Evolutionary conservation across 2,888 invertebrate species (phyloP).

Genomic region (Drosophila suboccidentalis): DNA sequence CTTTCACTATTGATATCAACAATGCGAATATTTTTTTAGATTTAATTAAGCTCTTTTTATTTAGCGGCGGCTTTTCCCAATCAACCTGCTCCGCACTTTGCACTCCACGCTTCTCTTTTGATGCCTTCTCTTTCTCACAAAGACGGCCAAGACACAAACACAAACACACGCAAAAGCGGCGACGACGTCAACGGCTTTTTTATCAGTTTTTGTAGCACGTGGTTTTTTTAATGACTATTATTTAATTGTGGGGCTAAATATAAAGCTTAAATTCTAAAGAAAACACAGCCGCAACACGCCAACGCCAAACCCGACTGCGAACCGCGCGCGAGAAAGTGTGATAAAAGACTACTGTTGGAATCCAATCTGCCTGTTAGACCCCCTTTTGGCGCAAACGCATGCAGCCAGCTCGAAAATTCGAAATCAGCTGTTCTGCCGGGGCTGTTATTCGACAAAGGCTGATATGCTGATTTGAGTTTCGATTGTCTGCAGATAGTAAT

Average conservation of each 20-base stretch:
- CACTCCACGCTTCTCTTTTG: constrained; percentile 4
- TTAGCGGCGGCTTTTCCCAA: constrained; percentile 29
- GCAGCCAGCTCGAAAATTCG: constrained; percentile 48
- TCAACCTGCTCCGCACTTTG: constrained; percentile 26
- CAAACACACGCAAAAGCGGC: constrained; percentile 10
- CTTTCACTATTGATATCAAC: constrained; percentile 28
- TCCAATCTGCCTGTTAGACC: constrained; percentile 16
- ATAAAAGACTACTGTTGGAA: constrained; percentile 58
- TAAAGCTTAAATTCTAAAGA: constrained; percentile 47
- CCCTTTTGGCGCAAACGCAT: constrained; percentile 55
- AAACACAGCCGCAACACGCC: constrained; percentile 47
- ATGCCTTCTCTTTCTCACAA: neutral
- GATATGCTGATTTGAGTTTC: constrained; percentile 2
- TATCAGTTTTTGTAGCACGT: constrained; percentile 25
- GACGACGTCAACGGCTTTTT: constrained; percentile 33
- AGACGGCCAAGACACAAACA: neutral
- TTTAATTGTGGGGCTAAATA: constrained; percentile 43
- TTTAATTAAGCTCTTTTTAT: constrained; percentile 28
- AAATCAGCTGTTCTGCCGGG: constrained; percentile 44
- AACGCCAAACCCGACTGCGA: constrained; percentile 41
- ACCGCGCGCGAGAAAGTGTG: constrained; percentile 51
- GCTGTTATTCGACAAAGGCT: constrained; percentile 27
- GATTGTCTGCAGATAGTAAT: neutral
- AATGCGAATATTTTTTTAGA: constrained; percentile 15
- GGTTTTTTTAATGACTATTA: constrained; percentile 17